Evolutionary conservation across 1,140 invertebrate species (phyloP), one percentile per base, ranked within the genome.

Genomic region (Drosophila tristis): DNA sequence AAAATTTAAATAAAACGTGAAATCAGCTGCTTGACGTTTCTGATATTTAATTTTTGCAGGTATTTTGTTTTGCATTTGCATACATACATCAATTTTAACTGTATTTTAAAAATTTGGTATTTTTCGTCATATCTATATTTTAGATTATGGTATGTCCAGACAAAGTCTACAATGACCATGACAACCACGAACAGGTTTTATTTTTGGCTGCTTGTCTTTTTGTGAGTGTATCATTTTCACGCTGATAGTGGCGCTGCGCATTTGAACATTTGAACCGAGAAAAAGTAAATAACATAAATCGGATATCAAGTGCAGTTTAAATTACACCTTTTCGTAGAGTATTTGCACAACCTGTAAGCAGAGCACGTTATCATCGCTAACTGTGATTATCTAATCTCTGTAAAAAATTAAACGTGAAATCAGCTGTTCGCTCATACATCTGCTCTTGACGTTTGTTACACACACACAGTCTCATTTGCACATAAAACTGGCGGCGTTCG

Each of bases 401-500:
- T n/a, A 29, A 7, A 39, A 64, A 42, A 51, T 16, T 39, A 31
- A 44, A 16, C 13, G 9, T 11, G 15, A 44, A 67, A 53, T 76
- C 74, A 86, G 82, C 82, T 86, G 82, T 75, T 59, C 43, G 51
- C 57, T 20, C 42, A 51, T 53, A 39, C 35, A 67, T 49, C 26
- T 68, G 62, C 73, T 31, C 65, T 58, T 66, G 64, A 73, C 70
- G 62, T 54, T 70, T 77, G 20, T 16, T 57, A 73, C 5, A 44
- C 35, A 20, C 20, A 20, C 31, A 39, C 49, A 6, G 54, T 75
- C 58, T 39, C 71, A 68, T 44, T 67, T 61, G 63, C 54, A 29
- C 13, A 63, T 39, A 55, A 50, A 59, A 35, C 76, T 90, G 72
- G 85, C 75, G 85, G 73, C 48, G 62, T 59, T 67, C 45, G 68